Base-by-base conservation (phyloP, 2,888 invertebrate genomes). In the Deilephila elpenor region DNA sequence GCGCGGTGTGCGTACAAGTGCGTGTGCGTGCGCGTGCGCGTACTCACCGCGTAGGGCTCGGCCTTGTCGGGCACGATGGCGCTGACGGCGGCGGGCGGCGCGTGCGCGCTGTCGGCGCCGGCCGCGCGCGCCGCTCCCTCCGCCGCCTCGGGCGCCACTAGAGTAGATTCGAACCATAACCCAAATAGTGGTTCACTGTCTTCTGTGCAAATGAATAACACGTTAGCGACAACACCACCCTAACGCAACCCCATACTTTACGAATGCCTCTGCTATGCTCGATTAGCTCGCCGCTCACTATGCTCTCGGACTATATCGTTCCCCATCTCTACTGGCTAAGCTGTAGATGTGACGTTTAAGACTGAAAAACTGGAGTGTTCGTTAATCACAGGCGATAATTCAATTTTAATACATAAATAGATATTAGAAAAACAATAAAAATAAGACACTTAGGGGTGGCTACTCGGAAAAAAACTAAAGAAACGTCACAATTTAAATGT, bases 101-200 rank as follows among this genome's bases (percentile, higher is more conserved):
- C 70, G 53, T 72, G 76, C n/a, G 90, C 84, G 53, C 85, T 86
- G 78, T 95, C 95, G 5, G 94, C 91, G 59, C 95, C 95, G 25
- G 92, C 88, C 3, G 93, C 88, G 6, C 89, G 86, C 67, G 86
- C 84, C 74, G 95, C 95, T 59, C 95, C 94, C 79, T 96, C 97
- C 0, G 95, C 89, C 14, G 95, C 95, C 78, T 97, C 97, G 0
- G 97, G 96, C 1, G 98, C 98, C 34, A 98, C 98, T 17, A 99
- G 94, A 0, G 98, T 98, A 86, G 98, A 98, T 88, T 99, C 98
- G 91, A 99, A 98, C 98, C 98, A 99, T 79, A 98, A 96, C 0
- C 99, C 99, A 81, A 98, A 95, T 76, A 98, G 96, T 6, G 98
- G 97, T 91, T 98, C 98, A 89, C 97, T 97, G 88, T 97, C 97